phyloP scores from a whole-genome alignment of 2,113 vertebrate genomes.

The Thinocorus orbignyianus region DNA sequence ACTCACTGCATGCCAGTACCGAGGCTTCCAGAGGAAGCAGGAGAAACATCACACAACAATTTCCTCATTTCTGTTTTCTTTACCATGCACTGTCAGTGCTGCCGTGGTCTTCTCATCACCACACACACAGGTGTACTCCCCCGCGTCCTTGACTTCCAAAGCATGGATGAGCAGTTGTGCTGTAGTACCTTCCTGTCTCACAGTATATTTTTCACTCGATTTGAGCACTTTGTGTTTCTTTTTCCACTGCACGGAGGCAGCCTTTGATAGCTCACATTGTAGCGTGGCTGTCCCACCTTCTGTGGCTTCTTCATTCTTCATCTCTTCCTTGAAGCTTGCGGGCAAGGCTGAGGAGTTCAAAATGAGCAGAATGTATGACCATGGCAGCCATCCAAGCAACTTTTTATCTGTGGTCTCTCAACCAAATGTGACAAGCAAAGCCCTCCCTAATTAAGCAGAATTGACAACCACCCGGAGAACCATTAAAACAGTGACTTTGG shows the following conservation, averaged over 20 bases:
- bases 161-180: slow-evolving; percentile 71
- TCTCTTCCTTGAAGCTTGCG: slow-evolving; percentile 69
- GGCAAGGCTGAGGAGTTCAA: slow-evolving; percentile 57
- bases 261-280: slow-evolving; percentile 79
- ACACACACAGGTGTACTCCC: slow-evolving; percentile 74
- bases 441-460: neutral
- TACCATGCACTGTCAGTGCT: slow-evolving; percentile 82
- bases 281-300: slow-evolving; percentile 63
- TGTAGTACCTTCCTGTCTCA: slow-evolving; percentile 60
- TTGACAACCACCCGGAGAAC: neutral
- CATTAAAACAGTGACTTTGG: neutral
- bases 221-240: slow-evolving; percentile 72
- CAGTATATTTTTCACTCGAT: slow-evolving; percentile 51
- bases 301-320: slow-evolving; percentile 68
- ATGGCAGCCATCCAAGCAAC: accelerated
- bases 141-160: slow-evolving; percentile 71
- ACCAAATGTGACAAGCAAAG: neutral
- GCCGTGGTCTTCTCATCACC: slow-evolving; percentile 77
- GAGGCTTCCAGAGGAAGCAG: neutral
- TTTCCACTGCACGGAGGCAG: slow-evolving; percentile 70
- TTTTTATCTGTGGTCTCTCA: neutral
- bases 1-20: neutral
- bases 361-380: neutral
- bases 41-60: neutral
- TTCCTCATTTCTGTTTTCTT: neutral